Evolutionary conservation across 2,888 invertebrate genomes (phyloP), one percentile per base, ranked within the genome.

Genomic region (Hymenopus coronatus): DNA sequence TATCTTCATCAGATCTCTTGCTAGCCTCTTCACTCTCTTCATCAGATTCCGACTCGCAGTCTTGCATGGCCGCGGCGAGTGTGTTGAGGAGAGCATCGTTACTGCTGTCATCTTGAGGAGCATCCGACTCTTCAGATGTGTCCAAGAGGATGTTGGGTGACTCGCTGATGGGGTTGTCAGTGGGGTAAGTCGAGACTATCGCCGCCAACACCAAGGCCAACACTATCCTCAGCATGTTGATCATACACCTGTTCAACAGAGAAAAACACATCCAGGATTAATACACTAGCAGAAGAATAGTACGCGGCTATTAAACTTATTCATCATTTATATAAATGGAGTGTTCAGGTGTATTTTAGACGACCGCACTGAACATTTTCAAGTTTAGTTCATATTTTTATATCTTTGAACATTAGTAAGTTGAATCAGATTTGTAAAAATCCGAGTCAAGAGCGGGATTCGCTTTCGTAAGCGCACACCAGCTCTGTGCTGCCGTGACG

Each of bases 131-230:
- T 0, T 87, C 82, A 1, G 87, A 82, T 12, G 82, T 9, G 0
- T 33, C 27, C 25, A 87, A 82, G 8, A 33, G n/a, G 30, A 82
- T 82, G 87, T 82, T 87, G 8, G 82, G 87, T n/a, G 82, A 40
- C 82, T 87, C 87, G 33, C 82, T 82, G 30, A 87, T 87, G 30
- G 87, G 82, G n/a, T 33, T 87, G 87, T 87, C 87, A 20, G 87
- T 87, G 6, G 82, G 87, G 40, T 87, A 87, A 33, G 84, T 33
- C 1, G 87, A 87, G 82, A n/a, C 28, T 25, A 28, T 28, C 30
- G 28, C 15, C 30, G 86, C 54, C 3, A 28, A 28, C 25, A 30
- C 84, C 25, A 54, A 70, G 8, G 27, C n/a, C 4, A 87, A 27
- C 33, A 82, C 82, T 82, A 87, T 40, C 40, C 82, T 25, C 82